These are phyloP conservation scores for Temnothorax ravouxi DNA, from an alignment of 2,888 invertebrate genomes.

Conservation along the genomic window DNA sequence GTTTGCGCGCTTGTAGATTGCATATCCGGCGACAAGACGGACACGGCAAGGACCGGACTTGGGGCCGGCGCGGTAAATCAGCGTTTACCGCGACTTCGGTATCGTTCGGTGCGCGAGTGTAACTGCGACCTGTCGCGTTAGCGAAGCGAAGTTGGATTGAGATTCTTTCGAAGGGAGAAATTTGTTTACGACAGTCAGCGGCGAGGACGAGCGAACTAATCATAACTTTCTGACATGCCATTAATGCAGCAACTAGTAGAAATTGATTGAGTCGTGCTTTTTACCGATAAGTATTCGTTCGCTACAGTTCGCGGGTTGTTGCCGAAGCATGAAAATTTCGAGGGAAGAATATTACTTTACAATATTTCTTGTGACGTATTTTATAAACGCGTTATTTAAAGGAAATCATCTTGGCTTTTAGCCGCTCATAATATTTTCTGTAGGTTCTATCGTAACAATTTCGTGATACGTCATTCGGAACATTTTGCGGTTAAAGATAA, in stretches of 20 bases:
- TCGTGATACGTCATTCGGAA: background rate
- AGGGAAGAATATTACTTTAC: constrained; percentile 2
- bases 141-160: constrained; percentile 39
- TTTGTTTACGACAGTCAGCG: constrained; percentile 36
- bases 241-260: constrained; percentile 13
- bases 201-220: constrained; percentile 38
- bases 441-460: background rate
- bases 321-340: background rate
- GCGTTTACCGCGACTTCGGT: constrained; percentile 28
- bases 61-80: constrained; percentile 48
- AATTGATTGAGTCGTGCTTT: constrained; percentile 35
- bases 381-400: background rate
- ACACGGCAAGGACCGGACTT: constrained; percentile 26
- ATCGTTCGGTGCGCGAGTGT: background rate
- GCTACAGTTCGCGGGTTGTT: background rate
- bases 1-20: constrained; percentile 63
- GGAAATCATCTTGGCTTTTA: background rate
- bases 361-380: background rate
- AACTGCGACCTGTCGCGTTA: constrained; percentile 23
- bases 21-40: constrained; percentile 61
- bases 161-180: constrained; percentile 40
- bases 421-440: background rate
- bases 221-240: constrained; percentile 39
- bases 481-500: background rate
- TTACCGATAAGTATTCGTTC: constrained; percentile 5